phyloP scores from a whole-genome alignment of 23 tunicate genomes.

The Styela clava region DNA sequence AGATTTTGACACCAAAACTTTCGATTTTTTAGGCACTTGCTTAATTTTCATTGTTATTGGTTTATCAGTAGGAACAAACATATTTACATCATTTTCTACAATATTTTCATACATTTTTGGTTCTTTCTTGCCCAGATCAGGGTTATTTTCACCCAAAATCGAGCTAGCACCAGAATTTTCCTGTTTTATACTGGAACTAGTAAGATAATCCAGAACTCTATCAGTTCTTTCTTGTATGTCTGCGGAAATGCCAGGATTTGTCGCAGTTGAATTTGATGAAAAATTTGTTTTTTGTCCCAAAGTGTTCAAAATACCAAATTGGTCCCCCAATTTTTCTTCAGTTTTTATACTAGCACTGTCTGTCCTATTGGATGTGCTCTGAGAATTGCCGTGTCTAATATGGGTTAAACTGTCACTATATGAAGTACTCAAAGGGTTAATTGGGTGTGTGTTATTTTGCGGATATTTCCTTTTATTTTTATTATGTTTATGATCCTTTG shows the following conservation, averaged over 20 bases:
- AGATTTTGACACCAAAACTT: conserved; percentile 21
- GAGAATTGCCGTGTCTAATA: neutral
- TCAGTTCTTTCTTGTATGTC: conserved; percentile 32
- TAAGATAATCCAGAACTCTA: conserved; percentile 33
- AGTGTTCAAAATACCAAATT: neutral
- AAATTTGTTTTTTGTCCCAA: neutral
- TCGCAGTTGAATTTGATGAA: neutral
- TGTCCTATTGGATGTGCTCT: neutral
- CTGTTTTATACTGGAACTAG: neutral
- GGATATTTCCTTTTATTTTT: neutral
- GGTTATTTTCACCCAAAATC: neutral
- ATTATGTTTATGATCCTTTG: too few species aligned
- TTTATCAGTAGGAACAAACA: conserved; percentile 48
- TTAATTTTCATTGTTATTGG: conserved; percentile 57
- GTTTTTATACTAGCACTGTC: too few species aligned
- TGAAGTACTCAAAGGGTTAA: neutral
- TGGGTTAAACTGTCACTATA: neutral
- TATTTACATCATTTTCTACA: conserved; percentile 15
- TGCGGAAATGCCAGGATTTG: too few species aligned
- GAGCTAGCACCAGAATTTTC: neutral
- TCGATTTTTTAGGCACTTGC: conserved; percentile 34
- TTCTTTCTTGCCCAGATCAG: neutral
- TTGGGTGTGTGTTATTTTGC: neutral
- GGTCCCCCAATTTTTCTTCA: neutral
- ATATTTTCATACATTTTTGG: neutral